A percentile compares a stretch with the other conserved stretches of the same genome.
phyloP scores from a whole-genome alignment of 2,113 vertebrate species.

The Mirounga angustirostris region DNA sequence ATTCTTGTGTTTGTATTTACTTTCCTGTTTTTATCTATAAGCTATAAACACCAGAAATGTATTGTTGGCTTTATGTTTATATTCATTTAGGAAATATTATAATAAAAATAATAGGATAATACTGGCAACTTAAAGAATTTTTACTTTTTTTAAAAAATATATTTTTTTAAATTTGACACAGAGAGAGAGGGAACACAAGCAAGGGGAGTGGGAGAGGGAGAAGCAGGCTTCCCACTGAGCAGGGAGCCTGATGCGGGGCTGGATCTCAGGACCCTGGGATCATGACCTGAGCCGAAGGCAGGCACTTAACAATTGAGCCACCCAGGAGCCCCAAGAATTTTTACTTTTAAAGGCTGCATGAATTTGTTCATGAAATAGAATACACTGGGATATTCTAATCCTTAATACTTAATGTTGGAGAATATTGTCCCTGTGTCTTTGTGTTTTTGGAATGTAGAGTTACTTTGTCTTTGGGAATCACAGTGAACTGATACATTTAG shows the following conservation, averaged over 20 bases:
- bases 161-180: too few relatives aligned
- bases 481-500: background rate
- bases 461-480: conserved; percentile 3
- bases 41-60: background rate
- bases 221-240: too few relatives aligned
- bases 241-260: too few relatives aligned
- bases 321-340: background rate
- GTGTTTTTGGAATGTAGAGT: background rate
- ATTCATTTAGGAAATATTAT: background rate
- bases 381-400: background rate
- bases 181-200: too few relatives aligned
- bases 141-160: background rate
- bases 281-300: too few relatives aligned
- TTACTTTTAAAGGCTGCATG: background rate
- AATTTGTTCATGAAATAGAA: background rate
- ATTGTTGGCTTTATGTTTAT: background rate
- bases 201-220: too few relatives aligned
- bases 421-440: background rate
- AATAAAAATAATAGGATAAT: background rate
- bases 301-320: too few relatives aligned
- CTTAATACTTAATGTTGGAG: background rate
- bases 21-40: background rate
- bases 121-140: background rate
- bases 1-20: conserved; percentile 42
- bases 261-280: too few relatives aligned